Evolutionary conservation across 2,888 invertebrate species (phyloP).

Genomic region (Eupelmus urozonus): DNA sequence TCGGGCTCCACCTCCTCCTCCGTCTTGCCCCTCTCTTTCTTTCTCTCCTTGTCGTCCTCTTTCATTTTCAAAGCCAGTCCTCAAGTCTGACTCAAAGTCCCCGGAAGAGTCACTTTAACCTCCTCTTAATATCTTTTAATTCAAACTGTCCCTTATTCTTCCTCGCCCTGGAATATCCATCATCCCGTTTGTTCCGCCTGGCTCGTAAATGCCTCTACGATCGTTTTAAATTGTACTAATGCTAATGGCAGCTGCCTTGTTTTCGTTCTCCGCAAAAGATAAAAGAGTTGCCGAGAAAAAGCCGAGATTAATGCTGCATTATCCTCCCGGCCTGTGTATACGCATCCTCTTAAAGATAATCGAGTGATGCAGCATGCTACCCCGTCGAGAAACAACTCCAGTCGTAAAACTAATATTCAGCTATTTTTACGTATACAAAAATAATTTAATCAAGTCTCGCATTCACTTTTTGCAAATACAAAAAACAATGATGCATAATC

Average conservation of each 20-base stretch:
- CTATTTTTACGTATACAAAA: no score
- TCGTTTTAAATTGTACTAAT: conserved; percentile 20
- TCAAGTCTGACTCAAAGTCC: conserved; percentile 32
- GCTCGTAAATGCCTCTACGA: neutral
- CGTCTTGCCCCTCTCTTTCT: neutral
- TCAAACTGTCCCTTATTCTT: conserved; percentile 15
- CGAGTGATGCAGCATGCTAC: neutral
- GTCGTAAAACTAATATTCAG: no score
- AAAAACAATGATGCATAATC: no score
- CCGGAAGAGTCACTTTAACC: conserved; percentile 34
- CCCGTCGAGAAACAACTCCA: no score
- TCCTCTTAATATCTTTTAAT: conserved; percentile 46
- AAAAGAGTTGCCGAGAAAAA: no score
- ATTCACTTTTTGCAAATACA: no score
- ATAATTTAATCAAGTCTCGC: no score
- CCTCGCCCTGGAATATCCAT: conserved; percentile 5
- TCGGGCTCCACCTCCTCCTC: neutral
- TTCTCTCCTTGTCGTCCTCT: neutral
- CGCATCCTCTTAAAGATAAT: conserved; percentile 8
- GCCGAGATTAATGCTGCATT: conserved; percentile 25
- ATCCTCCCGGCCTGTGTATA: neutral
- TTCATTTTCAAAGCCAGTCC: conserved; percentile 30
- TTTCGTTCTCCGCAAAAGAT: no score
- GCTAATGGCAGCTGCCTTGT: neutral
- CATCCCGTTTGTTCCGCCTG: conserved; percentile 18